phyloP scores from a whole-genome alignment of 2,797 vertebrate genomes.

The Taenioides sp. region DNA sequence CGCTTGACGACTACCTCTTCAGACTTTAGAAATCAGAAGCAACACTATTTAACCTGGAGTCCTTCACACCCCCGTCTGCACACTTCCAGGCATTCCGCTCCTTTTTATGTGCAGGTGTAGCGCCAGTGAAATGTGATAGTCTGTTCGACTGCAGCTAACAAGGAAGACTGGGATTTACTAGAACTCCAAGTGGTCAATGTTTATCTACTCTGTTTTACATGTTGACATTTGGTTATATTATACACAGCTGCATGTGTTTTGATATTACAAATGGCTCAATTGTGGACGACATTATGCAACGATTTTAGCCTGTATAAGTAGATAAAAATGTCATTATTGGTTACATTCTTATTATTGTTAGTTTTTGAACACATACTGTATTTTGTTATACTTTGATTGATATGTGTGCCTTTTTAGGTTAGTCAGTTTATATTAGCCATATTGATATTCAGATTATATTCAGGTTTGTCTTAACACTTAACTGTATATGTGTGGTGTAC shows the following conservation, averaged over 20 bases:
- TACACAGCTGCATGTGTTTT: background rate
- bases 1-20: background rate
- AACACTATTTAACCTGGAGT: background rate
- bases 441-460: no score
- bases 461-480: no score
- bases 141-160: background rate
- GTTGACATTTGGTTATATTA: constrained; percentile 2
- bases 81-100: background rate
- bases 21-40: background rate
- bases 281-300: background rate
- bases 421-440: background rate
- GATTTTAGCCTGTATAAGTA: background rate
- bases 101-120: constrained; percentile 29
- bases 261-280: background rate
- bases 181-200: constrained; percentile 43
- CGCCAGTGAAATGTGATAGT: constrained; percentile 35
- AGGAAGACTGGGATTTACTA: constrained; percentile 12
- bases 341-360: no score
- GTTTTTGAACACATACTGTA: background rate
- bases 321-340: background rate
- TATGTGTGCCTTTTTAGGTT: background rate
- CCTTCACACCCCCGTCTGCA: background rate
- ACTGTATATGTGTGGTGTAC: no score
- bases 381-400: background rate
- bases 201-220: constrained; percentile 19